Evolutionary conservation across 2,888 invertebrate genomes (phyloP).

Genomic region (Leucophenga maculata): DNA sequence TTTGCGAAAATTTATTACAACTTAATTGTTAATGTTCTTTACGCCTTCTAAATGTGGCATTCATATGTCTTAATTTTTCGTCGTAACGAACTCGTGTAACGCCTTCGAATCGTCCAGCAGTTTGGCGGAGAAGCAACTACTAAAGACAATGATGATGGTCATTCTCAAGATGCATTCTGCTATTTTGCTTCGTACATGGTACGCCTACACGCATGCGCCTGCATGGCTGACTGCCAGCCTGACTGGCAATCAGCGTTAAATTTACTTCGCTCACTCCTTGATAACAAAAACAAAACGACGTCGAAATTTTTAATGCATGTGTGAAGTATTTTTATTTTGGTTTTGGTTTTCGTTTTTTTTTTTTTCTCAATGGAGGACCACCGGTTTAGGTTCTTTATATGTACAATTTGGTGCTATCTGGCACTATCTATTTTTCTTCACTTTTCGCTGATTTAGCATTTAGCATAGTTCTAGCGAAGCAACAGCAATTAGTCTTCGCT

Average conservation of each 20-base stretch:
- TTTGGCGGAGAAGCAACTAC: not conserved
- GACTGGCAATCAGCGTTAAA: conserved; percentile 14
- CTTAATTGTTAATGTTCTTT: conserved; percentile 53
- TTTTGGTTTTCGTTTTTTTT: not conserved
- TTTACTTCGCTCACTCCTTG: conserved; percentile 15
- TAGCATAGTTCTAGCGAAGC: conserved; percentile 25
- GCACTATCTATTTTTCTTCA: not conserved
- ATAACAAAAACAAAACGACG: conserved; percentile 12
- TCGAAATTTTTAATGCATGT: conserved; percentile 19
- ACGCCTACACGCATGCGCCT: conserved; percentile 20
- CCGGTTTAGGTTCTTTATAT: conserved; percentile 12
- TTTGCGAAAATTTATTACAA: conserved; percentile 54
- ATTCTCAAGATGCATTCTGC: not conserved
- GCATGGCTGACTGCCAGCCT: not conserved
- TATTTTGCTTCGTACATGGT: too few relatives aligned
- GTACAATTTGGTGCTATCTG: not conserved
- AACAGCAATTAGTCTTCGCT: conserved; percentile 25
- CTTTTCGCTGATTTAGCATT: conserved; percentile 25
- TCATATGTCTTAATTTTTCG: conserved; percentile 51
- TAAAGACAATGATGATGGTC: not conserved
- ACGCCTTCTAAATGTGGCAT: conserved; percentile 36
- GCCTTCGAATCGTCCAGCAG: conserved; percentile 31
- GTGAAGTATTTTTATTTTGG: conserved; percentile 12
- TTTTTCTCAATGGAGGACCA: not conserved
- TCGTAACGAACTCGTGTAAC: conserved; percentile 28